These are phyloP conservation scores for Cecidostiba fungosa DNA, from an alignment of 2,888 invertebrate genomes.

Conservation along the genomic window DNA sequence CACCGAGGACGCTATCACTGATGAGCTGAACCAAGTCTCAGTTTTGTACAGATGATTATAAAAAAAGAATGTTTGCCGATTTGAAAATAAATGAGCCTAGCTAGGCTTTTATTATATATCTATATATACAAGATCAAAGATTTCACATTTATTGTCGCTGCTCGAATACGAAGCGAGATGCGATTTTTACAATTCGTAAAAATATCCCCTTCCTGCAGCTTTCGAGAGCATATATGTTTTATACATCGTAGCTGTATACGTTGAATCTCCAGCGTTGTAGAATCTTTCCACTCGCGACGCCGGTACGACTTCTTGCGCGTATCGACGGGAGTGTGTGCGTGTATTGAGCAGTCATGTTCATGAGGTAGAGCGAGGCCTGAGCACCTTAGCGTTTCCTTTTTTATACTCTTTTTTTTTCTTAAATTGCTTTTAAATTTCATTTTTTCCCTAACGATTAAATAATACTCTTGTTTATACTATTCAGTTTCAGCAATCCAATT, in stretches of 20 bases:
- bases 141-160: slow-evolving; percentile 22
- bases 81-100: slow-evolving; percentile 64
- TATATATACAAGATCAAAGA: slow-evolving; percentile 22
- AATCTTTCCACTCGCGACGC: slow-evolving; percentile 44
- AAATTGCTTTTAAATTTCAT: background rate
- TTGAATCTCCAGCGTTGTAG: slow-evolving; percentile 4
- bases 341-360: background rate
- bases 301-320: slow-evolving; percentile 22
- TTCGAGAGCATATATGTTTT: background rate
- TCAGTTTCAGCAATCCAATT: background rate
- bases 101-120: slow-evolving; percentile 62
- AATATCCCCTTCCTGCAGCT: slow-evolving; percentile 30
- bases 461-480: slow-evolving; percentile 6
- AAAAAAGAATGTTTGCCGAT: slow-evolving; percentile 57
- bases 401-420: background rate
- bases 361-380: slow-evolving; percentile 43
- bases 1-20: background rate
- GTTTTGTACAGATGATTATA: slow-evolving; percentile 63
- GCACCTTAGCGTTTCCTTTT: slow-evolving; percentile 37
- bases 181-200: slow-evolving; percentile 54
- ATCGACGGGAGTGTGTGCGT: slow-evolving; percentile 39
- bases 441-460: background rate
- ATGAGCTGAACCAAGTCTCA: background rate
- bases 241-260: background rate
- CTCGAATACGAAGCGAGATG: slow-evolving; percentile 30